phyloP scores from a whole-genome alignment of 2,888 invertebrate genomes.

The Caenorhabditis macrosperma region DNA sequence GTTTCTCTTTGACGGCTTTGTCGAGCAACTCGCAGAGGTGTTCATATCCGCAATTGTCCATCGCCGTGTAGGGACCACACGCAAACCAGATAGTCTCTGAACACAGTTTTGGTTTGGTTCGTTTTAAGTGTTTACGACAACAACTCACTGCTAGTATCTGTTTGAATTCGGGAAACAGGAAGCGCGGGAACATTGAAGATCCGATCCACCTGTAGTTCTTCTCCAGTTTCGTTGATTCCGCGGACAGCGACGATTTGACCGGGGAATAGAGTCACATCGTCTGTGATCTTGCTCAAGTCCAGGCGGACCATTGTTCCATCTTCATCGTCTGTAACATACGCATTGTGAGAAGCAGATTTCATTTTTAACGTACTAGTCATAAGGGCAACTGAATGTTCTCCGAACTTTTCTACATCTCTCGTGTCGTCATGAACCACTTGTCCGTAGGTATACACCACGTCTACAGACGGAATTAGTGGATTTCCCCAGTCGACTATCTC shows the following conservation, averaged over 20 bases:
- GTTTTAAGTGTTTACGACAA: neutral
- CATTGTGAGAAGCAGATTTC: neutral
- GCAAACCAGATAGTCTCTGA: constrained; percentile 58
- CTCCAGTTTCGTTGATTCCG: constrained; percentile 48
- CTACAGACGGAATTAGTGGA: constrained; percentile 34
- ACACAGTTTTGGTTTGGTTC: neutral
- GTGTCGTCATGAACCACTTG: constrained; percentile 55
- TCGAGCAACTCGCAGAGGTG: constrained; percentile 60
- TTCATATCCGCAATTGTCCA: constrained; percentile 58
- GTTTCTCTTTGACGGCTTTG: constrained; percentile 38
- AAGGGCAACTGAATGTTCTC: constrained; percentile 48
- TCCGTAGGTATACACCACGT: constrained; percentile 57
- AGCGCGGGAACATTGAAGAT: constrained; percentile 32
- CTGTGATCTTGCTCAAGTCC: constrained; percentile 50
- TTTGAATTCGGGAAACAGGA: constrained; percentile 15
- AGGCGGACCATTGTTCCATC: constrained; percentile 56
- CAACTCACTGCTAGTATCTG: neutral
- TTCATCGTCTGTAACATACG: constrained; percentile 58
- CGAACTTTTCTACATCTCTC: constrained; percentile 45
- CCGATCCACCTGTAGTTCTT: constrained; percentile 40
- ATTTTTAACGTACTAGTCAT: constrained; percentile 37
- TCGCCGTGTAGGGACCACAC: constrained; percentile 59
- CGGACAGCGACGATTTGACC: constrained; percentile 59
- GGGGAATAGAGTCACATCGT: constrained; percentile 56
- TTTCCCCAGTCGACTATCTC: constrained; percentile 59